phyloP scores from a whole-genome alignment of 2,888 invertebrate genomes.

The Dynastes tityus region DNA sequence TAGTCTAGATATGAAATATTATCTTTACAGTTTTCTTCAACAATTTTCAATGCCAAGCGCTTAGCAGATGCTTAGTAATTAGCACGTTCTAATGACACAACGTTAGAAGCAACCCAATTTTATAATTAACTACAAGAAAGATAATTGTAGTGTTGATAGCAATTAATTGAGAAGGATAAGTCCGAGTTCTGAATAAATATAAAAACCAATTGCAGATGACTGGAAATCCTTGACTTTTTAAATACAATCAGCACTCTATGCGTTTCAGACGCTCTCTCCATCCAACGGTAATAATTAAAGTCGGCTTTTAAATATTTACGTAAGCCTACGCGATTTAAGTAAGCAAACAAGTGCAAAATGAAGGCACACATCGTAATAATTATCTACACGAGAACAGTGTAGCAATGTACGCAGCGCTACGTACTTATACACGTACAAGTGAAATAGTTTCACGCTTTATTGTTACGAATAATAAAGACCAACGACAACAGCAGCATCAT shows the following conservation, averaged over 20 bases:
- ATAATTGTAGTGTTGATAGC: background rate
- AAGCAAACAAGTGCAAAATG: conserved; percentile 31
- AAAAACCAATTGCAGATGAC: background rate
- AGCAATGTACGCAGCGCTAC: background rate
- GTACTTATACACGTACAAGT: conserved; percentile 28
- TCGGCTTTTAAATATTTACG: conserved; percentile 31
- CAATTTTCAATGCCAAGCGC: no score
- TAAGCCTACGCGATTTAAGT: conserved; percentile 25
- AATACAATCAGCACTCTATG: background rate
- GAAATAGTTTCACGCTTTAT: conserved; percentile 48
- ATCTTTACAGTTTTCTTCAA: no score
- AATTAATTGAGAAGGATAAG: conserved; percentile 18
- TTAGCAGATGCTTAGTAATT: no score
- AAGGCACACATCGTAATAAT: conserved; percentile 12
- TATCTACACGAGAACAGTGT: background rate
- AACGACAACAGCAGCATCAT: conserved; percentile 35
- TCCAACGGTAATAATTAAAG: conserved; percentile 5
- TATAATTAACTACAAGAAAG: background rate
- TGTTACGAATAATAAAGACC: conserved; percentile 47
- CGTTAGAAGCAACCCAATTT: conserved; percentile 12
- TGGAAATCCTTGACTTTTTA: conserved; percentile 27
- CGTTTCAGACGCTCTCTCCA: background rate
- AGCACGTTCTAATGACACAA: no score
- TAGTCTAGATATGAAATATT: no score
- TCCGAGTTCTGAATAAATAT: background rate